Conservation (phyloP, 2,888 invertebrate genomes). For the Marasmarcha lunaedactyla region DNA sequence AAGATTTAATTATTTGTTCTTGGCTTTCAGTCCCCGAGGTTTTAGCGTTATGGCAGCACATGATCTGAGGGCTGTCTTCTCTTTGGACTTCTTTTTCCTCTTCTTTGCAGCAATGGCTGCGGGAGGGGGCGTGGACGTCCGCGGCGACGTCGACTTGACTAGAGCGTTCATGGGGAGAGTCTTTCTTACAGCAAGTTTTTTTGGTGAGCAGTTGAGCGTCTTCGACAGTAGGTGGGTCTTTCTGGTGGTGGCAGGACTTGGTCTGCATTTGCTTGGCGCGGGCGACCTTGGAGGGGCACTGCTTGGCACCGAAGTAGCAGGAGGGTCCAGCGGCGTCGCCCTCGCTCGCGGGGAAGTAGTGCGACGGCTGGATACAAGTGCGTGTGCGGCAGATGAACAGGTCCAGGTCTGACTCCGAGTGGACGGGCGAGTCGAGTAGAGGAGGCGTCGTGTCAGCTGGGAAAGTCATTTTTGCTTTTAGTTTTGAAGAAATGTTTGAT, state of each 20-base stretch:
- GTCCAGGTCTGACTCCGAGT: slow-evolving; percentile 48
- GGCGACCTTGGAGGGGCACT: slow-evolving; percentile 51
- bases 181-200: slow-evolving; percentile 42
- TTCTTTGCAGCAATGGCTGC: slow-evolving; percentile 22
- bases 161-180: slow-evolving; percentile 29
- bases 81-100: slow-evolving; percentile 22
- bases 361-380: slow-evolving; percentile 54
- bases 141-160: slow-evolving; percentile 19
- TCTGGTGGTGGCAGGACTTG: slow-evolving; percentile 30
- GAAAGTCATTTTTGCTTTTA: slow-evolving; percentile 15
- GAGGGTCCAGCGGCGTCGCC: slow-evolving; percentile 27
- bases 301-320: slow-evolving; percentile 49
- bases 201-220: slow-evolving; percentile 39
- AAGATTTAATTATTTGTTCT: slow-evolving; percentile 36
- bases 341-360: slow-evolving; percentile 41
- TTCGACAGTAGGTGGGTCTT: slow-evolving; percentile 45
- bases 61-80: slow-evolving; percentile 47
- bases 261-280: slow-evolving; percentile 30
- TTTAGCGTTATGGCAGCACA: slow-evolving; percentile 41
- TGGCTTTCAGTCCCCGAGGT: slow-evolving; percentile 40
- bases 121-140: slow-evolving; percentile 18
- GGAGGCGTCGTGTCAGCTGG: slow-evolving; percentile 58
- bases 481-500: no score
- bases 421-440: slow-evolving; percentile 36
- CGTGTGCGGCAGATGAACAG: slow-evolving; percentile 52